Percentiles rank a stretch among this genome's conserved stretches.
These are phyloP conservation scores for Nasonovia ribisnigri DNA, from an alignment of 2,888 invertebrate genomes.

Conservation along the genomic window DNA sequence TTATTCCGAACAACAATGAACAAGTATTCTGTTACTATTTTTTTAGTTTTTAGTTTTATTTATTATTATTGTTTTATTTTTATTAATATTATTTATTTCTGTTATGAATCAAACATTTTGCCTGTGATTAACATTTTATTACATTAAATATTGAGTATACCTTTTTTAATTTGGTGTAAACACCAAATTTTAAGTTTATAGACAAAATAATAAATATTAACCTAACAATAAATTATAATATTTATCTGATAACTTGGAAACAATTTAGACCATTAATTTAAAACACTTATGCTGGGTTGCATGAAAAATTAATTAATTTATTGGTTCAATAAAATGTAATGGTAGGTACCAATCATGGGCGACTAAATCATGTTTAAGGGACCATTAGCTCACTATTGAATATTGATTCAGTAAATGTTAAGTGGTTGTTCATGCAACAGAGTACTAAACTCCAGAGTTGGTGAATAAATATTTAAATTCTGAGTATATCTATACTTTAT, in stretches of 20 bases:
- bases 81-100: slow-evolving; percentile 41
- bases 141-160: not conserved
- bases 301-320: too few relatives aligned
- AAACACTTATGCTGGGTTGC: not conserved
- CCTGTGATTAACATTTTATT: slow-evolving; percentile 42
- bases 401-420: too few relatives aligned
- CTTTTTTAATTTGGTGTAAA: not conserved
- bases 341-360: too few relatives aligned
- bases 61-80: slow-evolving; percentile 27
- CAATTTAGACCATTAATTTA: not conserved
- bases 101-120: slow-evolving; percentile 45
- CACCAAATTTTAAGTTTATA: not conserved
- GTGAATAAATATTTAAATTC: not conserved
- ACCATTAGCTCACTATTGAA: too few relatives aligned
- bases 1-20: slow-evolving; percentile 45
- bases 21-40: slow-evolving; percentile 50
- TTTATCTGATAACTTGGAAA: not conserved
- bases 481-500: not conserved
- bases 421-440: too few relatives aligned
- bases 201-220: slow-evolving; percentile 11
- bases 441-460: not conserved
- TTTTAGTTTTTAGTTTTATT: slow-evolving; percentile 29
- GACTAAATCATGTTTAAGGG: too few relatives aligned
- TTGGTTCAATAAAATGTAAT: too few relatives aligned
- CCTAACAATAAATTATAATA: not conserved